Base-by-base conservation (phyloP, 2,888 invertebrate species). In the Cosmia pyralina region DNA sequence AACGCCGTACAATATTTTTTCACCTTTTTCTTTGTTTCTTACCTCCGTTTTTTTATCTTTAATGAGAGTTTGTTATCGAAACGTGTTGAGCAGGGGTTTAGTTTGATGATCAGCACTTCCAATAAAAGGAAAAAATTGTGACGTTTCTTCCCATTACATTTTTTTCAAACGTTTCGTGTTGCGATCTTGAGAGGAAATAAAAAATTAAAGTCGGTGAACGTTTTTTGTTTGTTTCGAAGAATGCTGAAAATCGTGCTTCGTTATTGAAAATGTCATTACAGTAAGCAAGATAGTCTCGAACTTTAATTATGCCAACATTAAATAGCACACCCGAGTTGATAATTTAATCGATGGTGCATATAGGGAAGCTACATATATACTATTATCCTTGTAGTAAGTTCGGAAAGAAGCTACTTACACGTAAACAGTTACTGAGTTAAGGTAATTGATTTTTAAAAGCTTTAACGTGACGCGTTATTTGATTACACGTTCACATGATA, bases 401-500 rank as follows among this genome's bases (percentile, higher is more conserved):
- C 28, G 38, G 11, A 53, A 64, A 63, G 38, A 65, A 71, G 66
- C 59, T 74, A 28, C n/a, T 28, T 28, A 68, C 38, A 64, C 41
- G 62, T 73, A 77, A 81, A 83, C 77, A 75, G 70, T 88, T 83
- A 77, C 77, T 70, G 86, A 87, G 89, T 86, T 88, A 87, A 84
- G 85, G 87, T 90, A 90, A 91, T 91, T 88, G 89, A 88, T 90
- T 90, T 89, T 89, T 89, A 88, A 90, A 90, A 90, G 88, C 84
- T 88, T 82, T 87, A 86, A 90, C 90, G 90, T 92, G 92, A 91
- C 88, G 89, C 85, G 89, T 88, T 89, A 90, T 92, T 92, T 87
- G 88, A 91, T 92, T 91, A 93, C 85, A 74, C 85, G 89, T 90
- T 92, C 91, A 90, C 90, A 91, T 92, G 90, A 90, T 92, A 91